Evolutionary conservation across 2,113 vertebrate species (phyloP).

Genomic region (Dunckerocampus dactyliophorus): DNA sequence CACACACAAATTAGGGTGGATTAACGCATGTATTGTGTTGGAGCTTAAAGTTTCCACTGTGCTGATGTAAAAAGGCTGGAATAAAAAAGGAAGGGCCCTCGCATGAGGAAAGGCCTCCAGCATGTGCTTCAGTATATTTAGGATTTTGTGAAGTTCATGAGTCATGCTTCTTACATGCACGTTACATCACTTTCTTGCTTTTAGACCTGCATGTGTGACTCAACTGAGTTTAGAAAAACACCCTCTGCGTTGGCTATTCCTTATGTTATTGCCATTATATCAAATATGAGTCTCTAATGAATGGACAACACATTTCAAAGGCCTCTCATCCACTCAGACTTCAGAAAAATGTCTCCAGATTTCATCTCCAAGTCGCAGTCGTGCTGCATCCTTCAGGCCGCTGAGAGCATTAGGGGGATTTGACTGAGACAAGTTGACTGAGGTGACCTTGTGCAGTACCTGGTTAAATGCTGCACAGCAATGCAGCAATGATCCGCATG

Average conservation of each 20-base stretch:
- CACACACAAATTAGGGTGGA: no score
- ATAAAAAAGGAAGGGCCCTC: not conserved
- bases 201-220: conserved; percentile 5
- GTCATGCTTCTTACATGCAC: conserved; percentile 5
- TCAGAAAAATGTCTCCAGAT: not conserved
- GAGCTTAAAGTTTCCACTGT: no score
- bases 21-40: no score
- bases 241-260: not conserved
- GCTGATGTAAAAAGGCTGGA: no score
- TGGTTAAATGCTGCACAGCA: conserved; percentile 44
- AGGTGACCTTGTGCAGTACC: conserved; percentile 47
- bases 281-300: not conserved
- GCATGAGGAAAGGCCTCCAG: no score
- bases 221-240: not conserved
- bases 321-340: not conserved
- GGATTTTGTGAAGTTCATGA: not conserved
- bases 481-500: conserved; percentile 33
- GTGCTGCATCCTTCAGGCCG: not conserved
- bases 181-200: conserved; percentile 8
- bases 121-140: not conserved
- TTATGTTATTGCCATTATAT: not conserved
- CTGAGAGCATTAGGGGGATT: conserved; percentile 4
- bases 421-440: conserved; percentile 27
- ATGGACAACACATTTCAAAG: not conserved
- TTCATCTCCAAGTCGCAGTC: not conserved